Evolutionary conservation across 2,888 invertebrate species (phyloP).

Genomic region (Pycnomerus fuliginosus): DNA sequence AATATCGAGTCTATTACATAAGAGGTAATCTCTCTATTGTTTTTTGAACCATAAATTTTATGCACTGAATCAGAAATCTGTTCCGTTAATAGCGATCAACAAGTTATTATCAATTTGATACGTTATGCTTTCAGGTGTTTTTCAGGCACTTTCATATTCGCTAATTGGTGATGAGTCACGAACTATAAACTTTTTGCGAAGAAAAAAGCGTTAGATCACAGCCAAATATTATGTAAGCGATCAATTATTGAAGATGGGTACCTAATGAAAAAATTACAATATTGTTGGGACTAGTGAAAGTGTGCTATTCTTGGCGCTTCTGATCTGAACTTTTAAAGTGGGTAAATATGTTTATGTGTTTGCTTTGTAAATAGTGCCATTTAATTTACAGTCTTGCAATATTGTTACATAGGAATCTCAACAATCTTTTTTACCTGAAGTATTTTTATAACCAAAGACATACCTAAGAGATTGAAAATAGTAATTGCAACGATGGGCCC

Average conservation of each 20-base stretch:
- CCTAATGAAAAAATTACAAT: slow-evolving; percentile 11
- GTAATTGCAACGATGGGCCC: slow-evolving; percentile 32
- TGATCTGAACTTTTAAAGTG: slow-evolving; percentile 41
- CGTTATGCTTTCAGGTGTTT: slow-evolving; percentile 14
- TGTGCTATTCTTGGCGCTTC: slow-evolving; percentile 23
- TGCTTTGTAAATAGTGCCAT: slow-evolving; percentile 20
- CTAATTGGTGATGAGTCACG: too few relatives aligned
- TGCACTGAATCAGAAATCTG: slow-evolving; percentile 8
- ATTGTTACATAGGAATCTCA: neutral
- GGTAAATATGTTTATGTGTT: slow-evolving; percentile 35
- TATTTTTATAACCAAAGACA: neutral
- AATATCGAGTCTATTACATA: too few relatives aligned
- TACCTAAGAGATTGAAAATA: slow-evolving; percentile 11
- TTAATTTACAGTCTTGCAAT: neutral
- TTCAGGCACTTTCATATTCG: slow-evolving; percentile 3
- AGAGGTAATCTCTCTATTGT: too few relatives aligned
- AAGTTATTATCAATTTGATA: neutral
- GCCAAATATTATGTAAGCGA: slow-evolving; percentile 4
- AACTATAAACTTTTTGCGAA: slow-evolving; percentile 6
- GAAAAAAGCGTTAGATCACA: slow-evolving; percentile 5
- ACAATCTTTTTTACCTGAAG: too few relatives aligned
- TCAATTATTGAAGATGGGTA: slow-evolving; percentile 4
- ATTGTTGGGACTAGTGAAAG: slow-evolving; percentile 23
- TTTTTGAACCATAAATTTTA: too few relatives aligned
- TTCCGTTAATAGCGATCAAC: slow-evolving; percentile 5